Base-by-base conservation (phyloP, 1,140 invertebrate species). In the Cotesia chilonis region DNA sequence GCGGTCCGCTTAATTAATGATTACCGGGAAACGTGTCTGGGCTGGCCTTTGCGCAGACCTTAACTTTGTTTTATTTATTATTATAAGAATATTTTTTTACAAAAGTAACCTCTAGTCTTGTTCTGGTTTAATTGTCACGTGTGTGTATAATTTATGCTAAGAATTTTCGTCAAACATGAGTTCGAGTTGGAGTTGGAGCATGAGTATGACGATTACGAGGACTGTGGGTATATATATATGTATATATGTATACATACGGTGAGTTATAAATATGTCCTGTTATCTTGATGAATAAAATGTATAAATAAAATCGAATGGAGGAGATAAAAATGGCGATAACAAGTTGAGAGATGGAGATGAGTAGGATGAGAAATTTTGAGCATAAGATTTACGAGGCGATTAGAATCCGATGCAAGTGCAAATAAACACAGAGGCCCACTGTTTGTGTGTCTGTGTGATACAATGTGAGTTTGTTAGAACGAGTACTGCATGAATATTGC, bases 1-100 rank as follows among this genome's bases (percentile, higher is more conserved):
- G 77, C 80, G 77, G 76, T 74, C 66, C 66, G 83, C 83, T 84
- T 86, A 85, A 86, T 86, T 86, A 86, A 86, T 82, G 84, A 85
- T 84, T 85, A 85, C 84, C 78, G 76, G 80, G 83, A 85, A 85
- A 84, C 81, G 79, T 81, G 83, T 84, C 81, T 83, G 81, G 79
- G 76, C 12, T 68, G 66, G 66, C 66, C 66, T 68, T 68, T 65
- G 38, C 63, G 36, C 63, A 20, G 28, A 10, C 63, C 51, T 14
- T 17, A 51, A 9, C 20, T 51, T 20, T 17, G 14, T 7, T 20
- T 65, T 37, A 37, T 38, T 63, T 38, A 28, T 38, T 28, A 4
- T 38, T 6, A 37, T 37, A 37, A n/a, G 28, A 36, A 7, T 37
- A 47, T 20, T 38, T 37, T 37, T 12, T 36, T 17, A 47, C 47